These are phyloP conservation scores for Sarcophaga bullata DNA, from an alignment of 1,140 invertebrate genomes.

Conservation along the genomic window DNA sequence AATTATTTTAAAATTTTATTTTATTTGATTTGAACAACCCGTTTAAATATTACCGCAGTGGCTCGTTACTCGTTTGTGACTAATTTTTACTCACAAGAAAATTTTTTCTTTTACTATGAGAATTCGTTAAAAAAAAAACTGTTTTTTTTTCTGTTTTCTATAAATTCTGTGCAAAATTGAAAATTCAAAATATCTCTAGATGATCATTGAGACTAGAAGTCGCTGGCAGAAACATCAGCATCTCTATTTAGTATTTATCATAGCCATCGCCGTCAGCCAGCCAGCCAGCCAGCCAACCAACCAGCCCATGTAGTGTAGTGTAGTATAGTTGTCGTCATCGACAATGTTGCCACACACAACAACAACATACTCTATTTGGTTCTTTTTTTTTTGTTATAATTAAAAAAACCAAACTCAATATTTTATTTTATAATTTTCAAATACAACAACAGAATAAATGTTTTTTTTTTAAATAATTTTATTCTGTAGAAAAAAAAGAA, in stretches of 20 bases:
- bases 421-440: not conserved
- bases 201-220: slow-evolving; percentile 13
- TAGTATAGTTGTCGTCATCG: not conserved
- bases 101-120: slow-evolving; percentile 32
- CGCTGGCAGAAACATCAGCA: slow-evolving; percentile 2
- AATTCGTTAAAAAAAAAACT: not conserved
- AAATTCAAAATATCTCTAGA: slow-evolving; percentile 37
- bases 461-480: slow-evolving; percentile 1
- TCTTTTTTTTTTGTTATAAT: not conserved
- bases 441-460: not conserved
- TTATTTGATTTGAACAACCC: slow-evolving; percentile 10
- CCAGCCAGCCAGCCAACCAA: too few relatives aligned
- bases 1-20: too few relatives aligned
- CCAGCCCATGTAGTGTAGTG: too few relatives aligned
- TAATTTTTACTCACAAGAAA: slow-evolving; percentile 22
- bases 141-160: slow-evolving; percentile 8
- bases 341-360: not conserved
- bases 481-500: not conserved
- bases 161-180: slow-evolving; percentile 36
- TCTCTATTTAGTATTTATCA: slow-evolving; percentile 1
- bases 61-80: slow-evolving; percentile 38
- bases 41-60: slow-evolving; percentile 35
- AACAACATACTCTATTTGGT: slow-evolving; percentile 16
- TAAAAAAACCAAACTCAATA: not conserved
- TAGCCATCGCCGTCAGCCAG: not conserved